Conservation (phyloP, 2,888 invertebrate genomes). For the Cremastinae sp. region DNA sequence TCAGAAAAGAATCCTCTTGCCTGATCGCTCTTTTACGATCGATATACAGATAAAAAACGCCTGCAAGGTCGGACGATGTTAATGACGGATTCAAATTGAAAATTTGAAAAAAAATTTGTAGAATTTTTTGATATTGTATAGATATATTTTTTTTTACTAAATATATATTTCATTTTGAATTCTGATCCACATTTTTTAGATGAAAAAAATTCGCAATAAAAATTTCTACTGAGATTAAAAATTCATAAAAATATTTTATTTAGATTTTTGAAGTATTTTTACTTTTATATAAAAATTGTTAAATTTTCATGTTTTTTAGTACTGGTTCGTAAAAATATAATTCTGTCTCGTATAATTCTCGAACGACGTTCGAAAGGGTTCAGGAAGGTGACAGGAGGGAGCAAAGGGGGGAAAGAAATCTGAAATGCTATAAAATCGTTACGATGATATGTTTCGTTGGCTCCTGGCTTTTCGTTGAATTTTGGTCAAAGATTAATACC, state of each 20-base stretch:
- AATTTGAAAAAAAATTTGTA: slow-evolving; percentile 17
- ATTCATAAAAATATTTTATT: too few relatives aligned
- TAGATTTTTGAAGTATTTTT: too few relatives aligned
- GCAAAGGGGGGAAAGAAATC: slow-evolving; percentile 1
- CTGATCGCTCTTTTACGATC: slow-evolving; percentile 46
- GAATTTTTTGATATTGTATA: not conserved
- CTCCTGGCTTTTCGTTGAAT: slow-evolving; percentile 55
- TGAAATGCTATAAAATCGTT: slow-evolving; percentile 50
- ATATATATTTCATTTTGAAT: too few relatives aligned
- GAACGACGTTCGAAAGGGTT: slow-evolving; percentile 21
- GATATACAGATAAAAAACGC: slow-evolving; percentile 14
- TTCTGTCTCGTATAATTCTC: not conserved
- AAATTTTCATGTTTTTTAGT: too few relatives aligned
- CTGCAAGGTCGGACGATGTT: too few relatives aligned
- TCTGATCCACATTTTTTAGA: too few relatives aligned
- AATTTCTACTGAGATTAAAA: too few relatives aligned
- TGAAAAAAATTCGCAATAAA: too few relatives aligned
- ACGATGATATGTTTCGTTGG: slow-evolving; percentile 51
- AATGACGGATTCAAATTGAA: not conserved
- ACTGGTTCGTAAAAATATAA: slow-evolving; percentile 5
- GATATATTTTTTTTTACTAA: too few relatives aligned
- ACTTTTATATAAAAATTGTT: too few relatives aligned
- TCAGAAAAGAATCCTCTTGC: slow-evolving; percentile 21
- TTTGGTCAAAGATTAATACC: slow-evolving; percentile 55
- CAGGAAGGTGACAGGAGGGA: not conserved